A percentile compares a stretch with the other conserved stretches of the same genome.
These are phyloP conservation scores for Gnathonemus echidnorhynchus DNA, from an alignment of 2,113 vertebrate genomes.

Conservation along the genomic window DNA sequence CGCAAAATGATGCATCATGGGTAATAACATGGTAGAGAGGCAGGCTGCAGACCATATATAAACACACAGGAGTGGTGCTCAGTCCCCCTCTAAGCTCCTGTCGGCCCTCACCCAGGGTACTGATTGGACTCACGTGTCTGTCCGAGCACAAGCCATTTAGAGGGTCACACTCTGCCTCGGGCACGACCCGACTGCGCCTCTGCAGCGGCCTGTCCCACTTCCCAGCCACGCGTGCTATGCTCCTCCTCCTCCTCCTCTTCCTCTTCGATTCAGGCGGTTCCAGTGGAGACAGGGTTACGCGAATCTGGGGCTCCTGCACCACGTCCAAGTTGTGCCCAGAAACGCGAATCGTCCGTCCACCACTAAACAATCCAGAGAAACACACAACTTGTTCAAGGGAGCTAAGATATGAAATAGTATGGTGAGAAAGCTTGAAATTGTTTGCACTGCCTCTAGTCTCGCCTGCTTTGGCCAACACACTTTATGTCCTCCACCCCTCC, in stretches of 20 bases:
- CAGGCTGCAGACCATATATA: not conserved
- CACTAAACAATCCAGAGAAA: conserved; percentile 52
- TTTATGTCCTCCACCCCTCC: not conserved
- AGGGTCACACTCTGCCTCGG: conserved; percentile 49
- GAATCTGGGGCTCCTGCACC: conserved; percentile 81
- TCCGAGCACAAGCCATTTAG: conserved; percentile 55
- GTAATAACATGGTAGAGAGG: not conserved
- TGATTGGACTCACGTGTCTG: conserved; percentile 51
- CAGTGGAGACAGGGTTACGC: conserved; percentile 63
- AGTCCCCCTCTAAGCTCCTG: not conserved
- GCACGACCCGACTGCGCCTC: conserved; percentile 54
- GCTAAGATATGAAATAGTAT: not conserved
- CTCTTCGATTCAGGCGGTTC: conserved; percentile 26
- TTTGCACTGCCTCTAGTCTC: not conserved
- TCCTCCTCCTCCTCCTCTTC: conserved; percentile 29
- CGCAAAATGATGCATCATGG: not conserved
- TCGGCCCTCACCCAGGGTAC: not conserved
- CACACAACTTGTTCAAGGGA: not conserved
- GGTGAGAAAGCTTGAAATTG: not conserved
- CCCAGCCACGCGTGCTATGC: conserved; percentile 33
- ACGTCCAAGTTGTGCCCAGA: conserved; percentile 84
- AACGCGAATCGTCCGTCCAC: conserved; percentile 77
- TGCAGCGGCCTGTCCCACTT: conserved; percentile 30
- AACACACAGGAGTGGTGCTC: not conserved
- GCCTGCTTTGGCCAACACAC: not conserved